phyloP scores from a whole-genome alignment of 2,888 invertebrate genomes.

The Thereva nobilitata region DNA sequence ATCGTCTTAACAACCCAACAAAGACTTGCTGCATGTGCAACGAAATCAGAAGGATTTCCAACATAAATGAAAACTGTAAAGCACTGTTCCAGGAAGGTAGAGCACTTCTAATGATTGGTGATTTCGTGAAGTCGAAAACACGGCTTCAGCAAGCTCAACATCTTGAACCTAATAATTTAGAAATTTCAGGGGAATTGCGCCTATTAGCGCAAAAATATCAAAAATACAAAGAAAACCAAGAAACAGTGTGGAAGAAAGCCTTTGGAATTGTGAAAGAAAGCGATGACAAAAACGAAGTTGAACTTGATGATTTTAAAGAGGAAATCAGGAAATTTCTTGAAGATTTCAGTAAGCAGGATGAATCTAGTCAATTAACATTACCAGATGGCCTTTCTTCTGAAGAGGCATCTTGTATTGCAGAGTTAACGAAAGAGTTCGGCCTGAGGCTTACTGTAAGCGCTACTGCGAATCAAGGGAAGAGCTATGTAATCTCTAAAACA shows the following conservation, averaged over 20 bases:
- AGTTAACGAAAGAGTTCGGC: slow-evolving; percentile 12
- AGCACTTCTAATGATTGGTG: slow-evolving; percentile 65
- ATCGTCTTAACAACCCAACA: slow-evolving; percentile 65
- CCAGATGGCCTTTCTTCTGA: slow-evolving; percentile 51
- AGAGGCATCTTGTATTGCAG: slow-evolving; percentile 27
- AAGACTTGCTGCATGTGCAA: slow-evolving; percentile 68
- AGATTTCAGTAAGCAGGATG: slow-evolving; percentile 58
- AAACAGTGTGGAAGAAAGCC: slow-evolving; percentile 55
- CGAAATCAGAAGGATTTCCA: slow-evolving; percentile 60
- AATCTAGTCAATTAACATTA: slow-evolving; percentile 57
- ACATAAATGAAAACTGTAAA: slow-evolving; percentile 64
- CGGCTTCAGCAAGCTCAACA: slow-evolving; percentile 62
- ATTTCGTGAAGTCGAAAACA: slow-evolving; percentile 64
- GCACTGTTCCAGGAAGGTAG: slow-evolving; percentile 70
- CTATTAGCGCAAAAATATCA: slow-evolving; percentile 58
- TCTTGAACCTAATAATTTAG: slow-evolving; percentile 62
- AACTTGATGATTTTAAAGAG: slow-evolving; percentile 47
- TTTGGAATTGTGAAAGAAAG: slow-evolving; percentile 51
- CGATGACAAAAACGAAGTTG: slow-evolving; percentile 36
- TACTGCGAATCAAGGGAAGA: neutral
- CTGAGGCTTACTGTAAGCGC: neutral
- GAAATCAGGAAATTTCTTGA: slow-evolving; percentile 60
- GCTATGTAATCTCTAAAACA: slow-evolving; percentile 8
- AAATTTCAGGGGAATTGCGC: slow-evolving; percentile 63
- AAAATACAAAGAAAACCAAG: slow-evolving; percentile 52